Evolutionary conservation across 2,888 invertebrate species (phyloP).

Genomic region (Dryobota labecula): DNA sequence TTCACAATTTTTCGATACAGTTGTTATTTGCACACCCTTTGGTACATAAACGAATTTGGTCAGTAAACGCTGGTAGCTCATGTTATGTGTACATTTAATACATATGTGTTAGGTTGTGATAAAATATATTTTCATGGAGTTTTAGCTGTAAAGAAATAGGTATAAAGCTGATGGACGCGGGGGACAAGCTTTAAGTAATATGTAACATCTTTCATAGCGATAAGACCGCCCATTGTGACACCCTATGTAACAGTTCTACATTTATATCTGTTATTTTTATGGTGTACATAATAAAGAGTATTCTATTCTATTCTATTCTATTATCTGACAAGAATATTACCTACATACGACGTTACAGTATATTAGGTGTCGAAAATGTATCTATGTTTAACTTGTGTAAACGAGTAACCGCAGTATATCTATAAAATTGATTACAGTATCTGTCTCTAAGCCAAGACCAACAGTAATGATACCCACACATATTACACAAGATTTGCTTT

Average conservation of each 20-base stretch:
- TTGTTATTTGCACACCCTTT: conserved; percentile 33
- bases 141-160: background rate
- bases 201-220: too few relatives aligned
- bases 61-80: conserved; percentile 4
- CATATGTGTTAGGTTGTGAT: background rate
- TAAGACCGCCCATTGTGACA: too few relatives aligned
- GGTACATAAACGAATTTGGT: background rate
- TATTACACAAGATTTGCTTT: conserved; percentile 37
- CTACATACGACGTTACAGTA: too few relatives aligned
- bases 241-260: too few relatives aligned
- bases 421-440: conserved; percentile 22
- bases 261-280: too few relatives aligned
- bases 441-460: conserved; percentile 39
- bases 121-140: background rate
- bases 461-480: conserved; percentile 27
- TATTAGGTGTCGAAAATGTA: background rate
- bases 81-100: background rate
- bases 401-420: background rate
- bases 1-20: conserved; percentile 40
- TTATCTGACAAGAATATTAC: background rate
- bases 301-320: too few relatives aligned
- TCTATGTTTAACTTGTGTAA: background rate
- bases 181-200: background rate
- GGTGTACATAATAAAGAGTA: too few relatives aligned
- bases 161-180: background rate